A percentile compares a stretch with the other conserved stretches of the same genome.
phyloP scores from a whole-genome alignment of 2,888 invertebrate genomes.

The Eilema depressum region DNA sequence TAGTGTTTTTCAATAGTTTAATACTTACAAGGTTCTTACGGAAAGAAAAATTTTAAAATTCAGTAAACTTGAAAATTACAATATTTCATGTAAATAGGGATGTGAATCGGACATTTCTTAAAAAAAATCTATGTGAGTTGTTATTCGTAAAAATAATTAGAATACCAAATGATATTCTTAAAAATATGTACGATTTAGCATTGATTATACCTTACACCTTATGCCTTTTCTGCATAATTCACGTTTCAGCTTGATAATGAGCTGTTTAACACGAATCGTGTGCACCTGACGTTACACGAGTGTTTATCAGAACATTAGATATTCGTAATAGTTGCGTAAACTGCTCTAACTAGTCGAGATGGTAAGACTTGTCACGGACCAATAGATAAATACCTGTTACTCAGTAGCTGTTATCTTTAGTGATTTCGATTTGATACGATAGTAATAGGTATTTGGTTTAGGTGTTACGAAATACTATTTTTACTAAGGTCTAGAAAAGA shows the following conservation, averaged over 20 bases:
- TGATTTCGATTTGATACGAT: slow-evolving; percentile 15
- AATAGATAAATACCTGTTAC: slow-evolving; percentile 47
- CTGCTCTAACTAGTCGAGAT: slow-evolving; percentile 55
- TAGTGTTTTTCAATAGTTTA: no score
- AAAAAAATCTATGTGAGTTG: no score
- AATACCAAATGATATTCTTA: no score
- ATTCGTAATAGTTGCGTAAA: slow-evolving; percentile 53
- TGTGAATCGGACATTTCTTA: no score
- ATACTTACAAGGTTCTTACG: no score
- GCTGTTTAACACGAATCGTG: neutral
- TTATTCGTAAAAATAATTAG: no score
- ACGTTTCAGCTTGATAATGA: neutral
- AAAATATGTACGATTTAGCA: no score
- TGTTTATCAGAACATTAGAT: slow-evolving; percentile 51
- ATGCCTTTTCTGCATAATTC: no score
- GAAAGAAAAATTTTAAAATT: no score
- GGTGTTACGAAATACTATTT: neutral
- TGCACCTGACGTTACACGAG: slow-evolving; percentile 30
- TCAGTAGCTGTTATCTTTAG: slow-evolving; percentile 13
- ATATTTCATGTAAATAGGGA: no score
- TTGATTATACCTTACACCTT: no score
- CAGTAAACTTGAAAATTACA: no score
- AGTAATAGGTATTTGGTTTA: slow-evolving; percentile 13
- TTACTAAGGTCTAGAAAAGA: neutral
- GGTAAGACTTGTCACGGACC: slow-evolving; percentile 60